Percentiles rank a stretch among this genome's conserved stretches.
Evolutionary conservation across 2,113 vertebrate genomes (phyloP).

Genomic region (Dendropsophus ebraccatus): DNA sequence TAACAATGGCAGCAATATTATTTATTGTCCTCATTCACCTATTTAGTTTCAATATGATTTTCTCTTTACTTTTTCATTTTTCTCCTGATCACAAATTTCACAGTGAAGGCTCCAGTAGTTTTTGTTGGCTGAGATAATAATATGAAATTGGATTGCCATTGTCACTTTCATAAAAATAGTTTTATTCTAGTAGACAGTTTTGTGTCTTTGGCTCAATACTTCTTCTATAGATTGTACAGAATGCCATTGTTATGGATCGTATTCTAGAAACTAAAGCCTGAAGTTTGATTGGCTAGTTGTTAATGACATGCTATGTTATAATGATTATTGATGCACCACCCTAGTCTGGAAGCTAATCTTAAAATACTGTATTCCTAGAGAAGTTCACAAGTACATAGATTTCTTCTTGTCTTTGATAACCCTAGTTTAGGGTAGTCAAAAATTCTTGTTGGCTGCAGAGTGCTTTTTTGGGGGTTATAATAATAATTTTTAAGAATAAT

Average conservation of each 20-base stretch:
- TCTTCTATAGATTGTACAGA: not conserved
- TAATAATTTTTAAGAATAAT: no score
- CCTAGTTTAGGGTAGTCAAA: no score
- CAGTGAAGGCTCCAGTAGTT: conserved; percentile 46
- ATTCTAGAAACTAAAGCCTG: not conserved
- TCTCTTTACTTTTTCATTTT: conserved; percentile 49
- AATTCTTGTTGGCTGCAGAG: no score
- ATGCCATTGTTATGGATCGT: not conserved
- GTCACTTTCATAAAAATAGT: conserved; percentile 23
- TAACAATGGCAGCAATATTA: conserved; percentile 39
- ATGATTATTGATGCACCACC: no score
- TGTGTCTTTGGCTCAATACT: not conserved
- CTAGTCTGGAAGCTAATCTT: no score
- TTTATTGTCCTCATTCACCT: conserved; percentile 44
- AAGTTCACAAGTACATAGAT: no score
- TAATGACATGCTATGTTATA: not conserved
- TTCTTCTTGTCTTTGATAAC: no score
- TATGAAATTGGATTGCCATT: conserved; percentile 45
- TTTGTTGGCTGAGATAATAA: conserved; percentile 47
- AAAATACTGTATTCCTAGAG: no score
- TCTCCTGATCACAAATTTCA: conserved; percentile 42
- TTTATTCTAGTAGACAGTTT: conserved; percentile 8
- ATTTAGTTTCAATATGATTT: conserved; percentile 46
- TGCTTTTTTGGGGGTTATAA: no score
- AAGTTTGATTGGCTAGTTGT: not conserved